A percentile compares a stretch with the other conserved stretches of the same genome.
Conservation (phyloP, 2,113 vertebrate species). For the Oreochromis niloticus region DNA sequence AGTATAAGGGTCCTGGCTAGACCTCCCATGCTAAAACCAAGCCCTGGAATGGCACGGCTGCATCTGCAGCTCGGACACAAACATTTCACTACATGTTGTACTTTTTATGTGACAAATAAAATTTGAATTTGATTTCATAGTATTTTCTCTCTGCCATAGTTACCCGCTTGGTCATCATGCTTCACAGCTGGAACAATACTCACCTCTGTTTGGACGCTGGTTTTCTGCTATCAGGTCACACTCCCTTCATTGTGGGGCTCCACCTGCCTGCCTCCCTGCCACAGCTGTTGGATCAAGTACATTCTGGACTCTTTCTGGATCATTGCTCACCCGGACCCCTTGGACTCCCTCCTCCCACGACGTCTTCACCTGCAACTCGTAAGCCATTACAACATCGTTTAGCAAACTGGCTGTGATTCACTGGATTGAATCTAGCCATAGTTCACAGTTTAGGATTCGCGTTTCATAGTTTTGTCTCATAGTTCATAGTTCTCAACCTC, state of each 20-base stretch:
- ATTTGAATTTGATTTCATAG: not conserved
- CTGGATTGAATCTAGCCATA: not conserved
- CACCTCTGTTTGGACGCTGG: not conserved
- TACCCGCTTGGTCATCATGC: not conserved
- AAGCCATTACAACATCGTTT: not conserved
- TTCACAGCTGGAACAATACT: not conserved
- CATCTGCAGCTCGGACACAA: not conserved
- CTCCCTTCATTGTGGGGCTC: not conserved
- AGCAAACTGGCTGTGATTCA: rapidly evolving
- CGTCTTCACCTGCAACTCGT: not conserved
- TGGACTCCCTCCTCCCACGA: not conserved
- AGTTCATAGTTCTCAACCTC: not conserved
- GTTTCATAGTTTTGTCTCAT: not conserved
- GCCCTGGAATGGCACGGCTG: not conserved
- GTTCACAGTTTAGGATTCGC: not conserved
- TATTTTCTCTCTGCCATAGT: not conserved
- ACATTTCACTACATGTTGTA: not conserved
- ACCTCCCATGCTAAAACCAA: not conserved
- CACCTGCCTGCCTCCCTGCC: not conserved
- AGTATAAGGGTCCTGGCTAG: not conserved
- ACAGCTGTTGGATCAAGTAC: not conserved
- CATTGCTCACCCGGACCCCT: not conserved
- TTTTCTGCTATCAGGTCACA: not conserved
- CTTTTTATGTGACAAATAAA: not conserved
- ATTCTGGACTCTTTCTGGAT: not conserved